phyloP scores from a whole-genome alignment of 2,113 vertebrate genomes.

The Columba livia region DNA sequence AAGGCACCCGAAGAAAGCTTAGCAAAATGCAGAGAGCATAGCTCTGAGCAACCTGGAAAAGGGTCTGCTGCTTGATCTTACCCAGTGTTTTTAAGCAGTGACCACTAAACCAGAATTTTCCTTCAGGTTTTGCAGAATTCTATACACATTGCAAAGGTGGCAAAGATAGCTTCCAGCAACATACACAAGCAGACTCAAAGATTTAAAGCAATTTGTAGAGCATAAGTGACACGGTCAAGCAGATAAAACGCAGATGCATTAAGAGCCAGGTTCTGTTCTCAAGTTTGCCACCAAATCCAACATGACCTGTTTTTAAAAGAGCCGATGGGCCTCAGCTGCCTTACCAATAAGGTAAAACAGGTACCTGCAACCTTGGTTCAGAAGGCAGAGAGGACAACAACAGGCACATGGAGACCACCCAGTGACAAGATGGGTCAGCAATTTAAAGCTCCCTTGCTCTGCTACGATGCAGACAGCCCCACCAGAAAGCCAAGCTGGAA shows the following conservation, averaged over 20 bases:
- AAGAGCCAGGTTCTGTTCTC: background rate
- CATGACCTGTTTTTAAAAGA: background rate
- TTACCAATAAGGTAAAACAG: background rate
- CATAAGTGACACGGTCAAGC: fast-evolving
- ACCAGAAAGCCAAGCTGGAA: background rate
- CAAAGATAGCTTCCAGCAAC: background rate
- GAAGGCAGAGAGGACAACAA: background rate
- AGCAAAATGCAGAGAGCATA: background rate
- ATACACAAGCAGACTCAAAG: background rate
- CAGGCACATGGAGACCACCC: background rate
- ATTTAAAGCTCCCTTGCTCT: background rate
- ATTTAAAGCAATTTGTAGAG: background rate
- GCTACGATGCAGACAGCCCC: background rate
- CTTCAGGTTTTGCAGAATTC: background rate
- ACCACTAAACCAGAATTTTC: background rate
- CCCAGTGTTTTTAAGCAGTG: background rate
- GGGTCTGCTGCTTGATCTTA: background rate
- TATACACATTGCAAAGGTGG: background rate
- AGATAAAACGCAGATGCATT: background rate
- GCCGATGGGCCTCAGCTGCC: background rate
- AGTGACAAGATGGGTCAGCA: background rate
- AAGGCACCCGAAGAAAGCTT: background rate
- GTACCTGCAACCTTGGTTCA: background rate
- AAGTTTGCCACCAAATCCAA: background rate
- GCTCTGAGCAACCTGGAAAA: background rate